Evolutionary conservation across 2,888 invertebrate genomes (phyloP).

Genomic region (Ophion ellenae): DNA sequence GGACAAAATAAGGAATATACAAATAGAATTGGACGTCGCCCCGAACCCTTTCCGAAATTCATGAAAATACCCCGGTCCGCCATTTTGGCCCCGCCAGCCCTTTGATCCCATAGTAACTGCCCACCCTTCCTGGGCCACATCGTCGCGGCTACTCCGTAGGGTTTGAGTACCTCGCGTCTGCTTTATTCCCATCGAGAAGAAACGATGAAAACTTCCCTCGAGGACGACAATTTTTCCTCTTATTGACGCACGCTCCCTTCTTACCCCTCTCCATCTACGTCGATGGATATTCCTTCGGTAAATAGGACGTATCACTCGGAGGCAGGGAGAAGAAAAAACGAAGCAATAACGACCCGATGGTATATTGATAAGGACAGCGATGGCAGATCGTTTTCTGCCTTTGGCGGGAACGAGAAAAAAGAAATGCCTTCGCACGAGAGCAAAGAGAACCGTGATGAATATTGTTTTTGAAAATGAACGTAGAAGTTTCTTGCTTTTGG

Average conservation of each 20-base stretch:
- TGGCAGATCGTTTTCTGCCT: neutral
- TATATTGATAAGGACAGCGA: neutral
- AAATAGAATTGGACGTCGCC: neutral
- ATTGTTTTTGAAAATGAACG: neutral
- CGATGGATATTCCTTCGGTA: slow-evolving; percentile 21
- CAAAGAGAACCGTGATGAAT: neutral
- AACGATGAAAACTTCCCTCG: slow-evolving; percentile 21
- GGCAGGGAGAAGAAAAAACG: neutral
- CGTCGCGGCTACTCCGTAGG: neutral
- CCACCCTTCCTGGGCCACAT: neutral
- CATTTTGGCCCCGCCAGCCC: neutral
- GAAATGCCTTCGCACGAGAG: neutral
- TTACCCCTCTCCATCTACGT: neutral
- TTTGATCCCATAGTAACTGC: neutral
- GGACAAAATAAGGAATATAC: neutral
- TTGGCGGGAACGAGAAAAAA: neutral
- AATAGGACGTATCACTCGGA: slow-evolving; percentile 8
- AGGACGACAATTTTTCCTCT: neutral
- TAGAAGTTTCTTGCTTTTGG: no score
- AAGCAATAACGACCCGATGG: slow-evolving; percentile 1
- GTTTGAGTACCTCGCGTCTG: neutral
- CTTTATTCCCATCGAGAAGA: neutral
- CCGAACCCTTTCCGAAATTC: neutral
- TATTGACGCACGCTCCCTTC: slow-evolving; percentile 16
- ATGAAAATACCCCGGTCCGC: neutral